phyloP scores from a whole-genome alignment of 53 echinoderm and acorn worm genomes.

The Glandiceps talaboti region DNA sequence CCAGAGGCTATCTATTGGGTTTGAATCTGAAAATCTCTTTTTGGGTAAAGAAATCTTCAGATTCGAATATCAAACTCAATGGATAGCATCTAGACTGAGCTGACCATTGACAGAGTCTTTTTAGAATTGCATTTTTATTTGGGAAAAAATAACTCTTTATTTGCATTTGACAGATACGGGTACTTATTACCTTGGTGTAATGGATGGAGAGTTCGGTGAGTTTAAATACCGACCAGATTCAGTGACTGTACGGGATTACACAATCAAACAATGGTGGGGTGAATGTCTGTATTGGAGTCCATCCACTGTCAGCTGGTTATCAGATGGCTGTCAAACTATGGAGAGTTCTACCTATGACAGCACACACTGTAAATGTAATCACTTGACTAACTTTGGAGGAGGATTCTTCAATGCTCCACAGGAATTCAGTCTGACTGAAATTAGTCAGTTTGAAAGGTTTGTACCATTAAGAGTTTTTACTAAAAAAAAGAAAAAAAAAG shows the following conservation, averaged over 20 bases:
- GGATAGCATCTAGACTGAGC: too few species aligned
- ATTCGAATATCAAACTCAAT: too few species aligned
- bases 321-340: constrained; percentile 46
- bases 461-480: too few species aligned
- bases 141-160: too few species aligned
- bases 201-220: constrained; percentile 66
- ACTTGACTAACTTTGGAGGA: constrained; percentile 69
- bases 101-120: too few species aligned
- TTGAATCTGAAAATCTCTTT: too few species aligned
- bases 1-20: too few species aligned
- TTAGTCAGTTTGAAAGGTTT: constrained; percentile 61
- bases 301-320: constrained; percentile 49
- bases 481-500: too few species aligned
- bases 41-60: too few species aligned
- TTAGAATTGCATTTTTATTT: too few species aligned
- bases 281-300: constrained; percentile 78
- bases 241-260: constrained; percentile 32
- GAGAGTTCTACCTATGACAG: constrained; percentile 39
- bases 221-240: constrained; percentile 36
- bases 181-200: constrained; percentile 53
- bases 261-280: constrained; percentile 79
- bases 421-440: constrained; percentile 4
- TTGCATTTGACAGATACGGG: constrained; percentile 65
- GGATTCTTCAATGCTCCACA: constrained; percentile 22
- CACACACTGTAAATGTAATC: constrained; percentile 69